phyloP scores from a whole-genome alignment of 92 coral and sea anemone species.

The Phenganax stokvisi region DNA sequence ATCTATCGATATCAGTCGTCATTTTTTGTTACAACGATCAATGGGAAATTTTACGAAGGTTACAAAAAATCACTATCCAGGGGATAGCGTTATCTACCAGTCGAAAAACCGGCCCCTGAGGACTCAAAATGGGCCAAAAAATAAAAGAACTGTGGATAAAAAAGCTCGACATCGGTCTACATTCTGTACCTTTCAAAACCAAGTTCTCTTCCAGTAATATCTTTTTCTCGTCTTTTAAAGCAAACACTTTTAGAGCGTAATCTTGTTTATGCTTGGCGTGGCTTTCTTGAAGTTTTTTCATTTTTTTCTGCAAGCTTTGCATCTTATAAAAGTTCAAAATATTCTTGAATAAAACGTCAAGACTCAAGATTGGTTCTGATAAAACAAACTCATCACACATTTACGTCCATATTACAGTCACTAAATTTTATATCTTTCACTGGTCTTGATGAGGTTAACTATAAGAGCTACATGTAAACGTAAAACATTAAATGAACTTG shows the following conservation, averaged over 20 bases:
- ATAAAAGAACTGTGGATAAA: neutral
- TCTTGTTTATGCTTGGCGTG: constrained; percentile 64
- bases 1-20: too few relatives aligned
- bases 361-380: neutral
- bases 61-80: too few relatives aligned
- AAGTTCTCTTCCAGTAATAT: constrained; percentile 55
- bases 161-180: neutral
- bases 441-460: too few relatives aligned
- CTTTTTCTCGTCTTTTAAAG: constrained; percentile 64
- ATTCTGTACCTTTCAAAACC: constrained; percentile 56
- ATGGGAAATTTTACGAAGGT: too few relatives aligned
- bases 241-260: constrained; percentile 66
- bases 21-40: too few relatives aligned
- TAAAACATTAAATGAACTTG: too few relatives aligned
- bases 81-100: neutral
- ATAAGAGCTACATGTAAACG: too few relatives aligned
- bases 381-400: neutral
- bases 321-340: constrained; percentile 12
- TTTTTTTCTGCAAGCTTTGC: constrained; percentile 54
- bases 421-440: too few relatives aligned
- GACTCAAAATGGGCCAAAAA: too few relatives aligned
- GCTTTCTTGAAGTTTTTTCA: constrained; percentile 50
- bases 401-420: too few relatives aligned
- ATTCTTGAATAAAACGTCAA: neutral
- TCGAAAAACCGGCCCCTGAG: too few relatives aligned